These are phyloP conservation scores for Hirtodrosophila cameraria DNA, from an alignment of 2,888 invertebrate genomes.

Conservation along the genomic window DNA sequence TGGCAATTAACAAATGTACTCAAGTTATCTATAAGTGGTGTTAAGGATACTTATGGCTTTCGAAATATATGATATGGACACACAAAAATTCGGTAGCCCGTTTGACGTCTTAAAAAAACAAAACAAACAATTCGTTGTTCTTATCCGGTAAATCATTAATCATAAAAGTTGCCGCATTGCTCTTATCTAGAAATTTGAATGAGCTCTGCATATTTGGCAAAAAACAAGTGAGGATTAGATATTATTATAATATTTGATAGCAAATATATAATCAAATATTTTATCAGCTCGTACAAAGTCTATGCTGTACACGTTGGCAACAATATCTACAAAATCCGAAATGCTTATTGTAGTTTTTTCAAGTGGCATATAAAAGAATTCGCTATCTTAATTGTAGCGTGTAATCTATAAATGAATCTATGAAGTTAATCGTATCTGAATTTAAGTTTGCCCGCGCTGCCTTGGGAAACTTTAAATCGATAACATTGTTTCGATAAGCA, in stretches of 20 bases:
- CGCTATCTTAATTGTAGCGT: constrained; percentile 16
- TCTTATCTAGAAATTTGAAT: constrained; percentile 24
- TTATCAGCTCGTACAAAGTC: constrained; percentile 26
- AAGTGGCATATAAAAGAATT: constrained; percentile 12
- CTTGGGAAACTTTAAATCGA: neutral
- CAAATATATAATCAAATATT: constrained; percentile 21
- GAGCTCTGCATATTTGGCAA: neutral
- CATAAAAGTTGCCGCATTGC: constrained; percentile 4
- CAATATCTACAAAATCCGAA: constrained; percentile 4
- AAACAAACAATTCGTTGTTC: neutral
- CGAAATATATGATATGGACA: neutral
- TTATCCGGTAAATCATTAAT: constrained; percentile 5
- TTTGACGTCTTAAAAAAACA: neutral
- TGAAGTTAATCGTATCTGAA: neutral
- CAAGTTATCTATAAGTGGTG: neutral
- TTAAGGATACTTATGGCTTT: neutral
- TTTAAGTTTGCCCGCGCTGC: neutral
- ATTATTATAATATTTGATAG: constrained; percentile 3
- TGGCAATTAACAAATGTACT: constrained; percentile 1
- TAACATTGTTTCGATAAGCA: neutral
- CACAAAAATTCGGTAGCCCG: too few species aligned
- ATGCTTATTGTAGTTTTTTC: constrained; percentile 8
- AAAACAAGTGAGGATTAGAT: neutral
- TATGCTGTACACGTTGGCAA: constrained; percentile 5
- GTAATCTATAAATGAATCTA: constrained; percentile 2